Evolutionary conservation across 2,888 invertebrate genomes (phyloP).

Genomic region (Auanema sp.): DNA sequence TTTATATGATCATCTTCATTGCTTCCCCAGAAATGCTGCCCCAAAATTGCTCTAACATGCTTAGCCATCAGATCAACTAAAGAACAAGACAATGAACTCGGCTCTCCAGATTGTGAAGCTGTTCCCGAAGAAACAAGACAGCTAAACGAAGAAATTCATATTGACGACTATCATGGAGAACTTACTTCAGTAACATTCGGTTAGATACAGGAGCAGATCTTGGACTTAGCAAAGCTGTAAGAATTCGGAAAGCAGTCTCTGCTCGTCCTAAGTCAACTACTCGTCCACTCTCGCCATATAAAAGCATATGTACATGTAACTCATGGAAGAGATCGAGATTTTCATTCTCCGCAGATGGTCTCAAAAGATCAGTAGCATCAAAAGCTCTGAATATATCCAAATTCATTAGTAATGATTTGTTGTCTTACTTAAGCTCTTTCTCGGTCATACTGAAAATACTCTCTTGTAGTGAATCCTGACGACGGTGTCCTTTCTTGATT

Average conservation of each 20-base stretch:
- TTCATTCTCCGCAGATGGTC: slow-evolving; percentile 37
- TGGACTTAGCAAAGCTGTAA: slow-evolving; percentile 49
- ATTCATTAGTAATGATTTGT: too few species aligned
- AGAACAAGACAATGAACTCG: slow-evolving; percentile 25
- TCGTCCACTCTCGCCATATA: slow-evolving; percentile 65
- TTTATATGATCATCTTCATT: slow-evolving; percentile 68
- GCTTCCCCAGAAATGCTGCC: slow-evolving; percentile 67
- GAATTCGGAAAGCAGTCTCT: slow-evolving; percentile 58
- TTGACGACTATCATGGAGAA: neutral
- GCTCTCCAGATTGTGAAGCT: slow-evolving; percentile 18
- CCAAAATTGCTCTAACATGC: slow-evolving; percentile 80
- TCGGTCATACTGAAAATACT: slow-evolving; percentile 53
- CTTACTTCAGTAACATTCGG: slow-evolving; percentile 50
- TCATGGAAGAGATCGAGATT: slow-evolving; percentile 71
- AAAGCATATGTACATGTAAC: slow-evolving; percentile 80
- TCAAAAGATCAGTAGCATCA: slow-evolving; percentile 42
- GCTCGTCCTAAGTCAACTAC: slow-evolving; percentile 51
- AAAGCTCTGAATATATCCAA: too few species aligned
- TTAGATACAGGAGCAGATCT: slow-evolving; percentile 45
- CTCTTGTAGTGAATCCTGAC: slow-evolving; percentile 59
- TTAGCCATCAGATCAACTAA: slow-evolving; percentile 74
- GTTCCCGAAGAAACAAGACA: slow-evolving; percentile 57
- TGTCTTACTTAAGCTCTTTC: slow-evolving; percentile 31
- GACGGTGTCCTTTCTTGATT: slow-evolving; percentile 49
- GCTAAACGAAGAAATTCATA: slow-evolving; percentile 18